Conservation (phyloP, 2,888 invertebrate species). For the Drosophila niveifrons region DNA sequence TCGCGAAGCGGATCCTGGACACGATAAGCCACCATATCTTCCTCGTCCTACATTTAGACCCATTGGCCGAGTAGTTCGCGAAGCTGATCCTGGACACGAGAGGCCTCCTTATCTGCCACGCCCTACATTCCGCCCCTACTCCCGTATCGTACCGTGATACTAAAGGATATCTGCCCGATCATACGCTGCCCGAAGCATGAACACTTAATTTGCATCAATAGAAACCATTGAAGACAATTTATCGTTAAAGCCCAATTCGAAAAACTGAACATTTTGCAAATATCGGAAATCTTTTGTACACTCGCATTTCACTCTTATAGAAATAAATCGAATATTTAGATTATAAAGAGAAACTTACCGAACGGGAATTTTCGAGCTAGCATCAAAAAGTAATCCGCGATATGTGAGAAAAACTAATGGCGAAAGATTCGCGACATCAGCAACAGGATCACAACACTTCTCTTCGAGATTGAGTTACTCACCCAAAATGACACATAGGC, state of each 20-base stretch:
- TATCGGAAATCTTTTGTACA: neutral
- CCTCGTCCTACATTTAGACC: conserved; percentile 6
- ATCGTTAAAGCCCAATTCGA: neutral
- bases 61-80: neutral
- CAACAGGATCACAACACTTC: neutral
- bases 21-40: conserved; percentile 15
- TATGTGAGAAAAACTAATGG: conserved; percentile 82
- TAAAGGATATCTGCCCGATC: neutral
- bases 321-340: neutral
- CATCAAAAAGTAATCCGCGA: conserved; percentile 83
- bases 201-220: neutral
- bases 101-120: conserved; percentile 12
- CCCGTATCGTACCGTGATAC: conserved; percentile 18
- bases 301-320: neutral
- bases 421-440: neutral
- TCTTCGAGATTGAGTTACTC: conserved; percentile 29
- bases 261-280: neutral
- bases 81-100: conserved; percentile 10
- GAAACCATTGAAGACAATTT: neutral
- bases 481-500: conserved; percentile 81
- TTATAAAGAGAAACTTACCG: conserved; percentile 72
- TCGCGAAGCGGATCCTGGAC: conserved; percentile 27
- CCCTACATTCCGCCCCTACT: conserved; percentile 7
- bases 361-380: conserved; percentile 83
- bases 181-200: neutral